phyloP scores from a whole-genome alignment of 2,888 invertebrate genomes.

The Trachelus stipa region DNA sequence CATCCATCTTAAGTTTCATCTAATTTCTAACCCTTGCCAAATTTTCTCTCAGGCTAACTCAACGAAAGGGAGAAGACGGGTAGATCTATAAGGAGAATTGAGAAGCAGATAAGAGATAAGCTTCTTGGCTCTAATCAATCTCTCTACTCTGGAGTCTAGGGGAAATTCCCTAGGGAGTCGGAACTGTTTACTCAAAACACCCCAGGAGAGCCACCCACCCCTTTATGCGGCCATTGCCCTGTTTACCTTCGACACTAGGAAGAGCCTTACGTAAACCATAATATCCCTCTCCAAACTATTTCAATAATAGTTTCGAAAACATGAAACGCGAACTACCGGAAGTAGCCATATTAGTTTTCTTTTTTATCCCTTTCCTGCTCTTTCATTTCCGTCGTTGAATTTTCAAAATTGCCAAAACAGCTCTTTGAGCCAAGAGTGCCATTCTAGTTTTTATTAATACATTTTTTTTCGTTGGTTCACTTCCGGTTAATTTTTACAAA shows the following conservation, averaged over 20 bases:
- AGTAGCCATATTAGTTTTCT: neutral
- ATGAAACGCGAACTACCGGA: neutral
- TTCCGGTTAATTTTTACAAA: neutral
- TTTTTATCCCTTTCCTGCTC: neutral
- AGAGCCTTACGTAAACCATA: constrained; percentile 19
- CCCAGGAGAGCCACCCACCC: neutral
- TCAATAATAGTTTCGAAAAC: constrained; percentile 34
- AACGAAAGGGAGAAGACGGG: no score
- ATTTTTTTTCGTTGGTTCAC: neutral
- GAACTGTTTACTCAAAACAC: neutral
- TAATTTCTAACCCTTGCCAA: no score
- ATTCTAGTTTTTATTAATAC: neutral
- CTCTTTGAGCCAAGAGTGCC: neutral
- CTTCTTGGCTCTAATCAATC: neutral
- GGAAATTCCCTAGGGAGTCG: no score
- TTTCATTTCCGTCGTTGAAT: neutral
- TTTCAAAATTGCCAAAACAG: neutral
- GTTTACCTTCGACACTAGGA: constrained; percentile 12
- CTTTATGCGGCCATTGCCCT: neutral
- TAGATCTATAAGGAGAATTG: neutral
- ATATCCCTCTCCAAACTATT: constrained; percentile 42
- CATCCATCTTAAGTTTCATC: no score
- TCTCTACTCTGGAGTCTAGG: neutral
- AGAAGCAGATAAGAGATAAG: neutral
- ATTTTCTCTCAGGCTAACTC: no score